Percentiles rank a stretch among this genome's conserved stretches.
These are phyloP conservation scores for Pangasius macronema DNA, from an alignment of 2,797 vertebrate genomes.

Conservation along the genomic window DNA sequence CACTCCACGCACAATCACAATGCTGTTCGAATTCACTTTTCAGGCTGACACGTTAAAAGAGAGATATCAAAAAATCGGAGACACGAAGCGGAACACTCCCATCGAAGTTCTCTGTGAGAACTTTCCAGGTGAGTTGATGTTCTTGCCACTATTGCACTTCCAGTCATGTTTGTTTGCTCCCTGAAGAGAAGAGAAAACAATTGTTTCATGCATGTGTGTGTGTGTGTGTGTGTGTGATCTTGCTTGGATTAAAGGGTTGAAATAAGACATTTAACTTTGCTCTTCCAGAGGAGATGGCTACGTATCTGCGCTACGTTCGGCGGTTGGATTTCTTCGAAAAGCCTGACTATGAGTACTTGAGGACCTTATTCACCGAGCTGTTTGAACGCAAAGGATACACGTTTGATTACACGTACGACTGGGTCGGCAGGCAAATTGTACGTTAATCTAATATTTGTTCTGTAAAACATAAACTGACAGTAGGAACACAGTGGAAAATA, in stretches of 20 bases:
- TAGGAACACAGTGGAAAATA: neutral
- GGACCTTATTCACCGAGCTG: slow-evolving; percentile 94
- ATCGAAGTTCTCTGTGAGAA: slow-evolving; percentile 98
- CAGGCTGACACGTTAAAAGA: slow-evolving; percentile 98
- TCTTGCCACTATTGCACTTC: neutral
- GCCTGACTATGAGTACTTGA: slow-evolving; percentile 95
- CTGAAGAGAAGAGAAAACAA: neutral
- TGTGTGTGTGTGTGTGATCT: neutral
- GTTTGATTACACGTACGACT: slow-evolving; percentile 97
- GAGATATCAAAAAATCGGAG: slow-evolving; percentile 98
- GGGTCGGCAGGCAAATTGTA: slow-evolving; percentile 97
- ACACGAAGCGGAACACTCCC: slow-evolving; percentile 97
- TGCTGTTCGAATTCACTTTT: slow-evolving; percentile 38
- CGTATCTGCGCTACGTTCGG: slow-evolving; percentile 94
- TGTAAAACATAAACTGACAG: neutral
- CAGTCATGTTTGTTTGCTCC: neutral
- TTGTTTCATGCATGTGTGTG: neutral
- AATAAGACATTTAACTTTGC: neutral
- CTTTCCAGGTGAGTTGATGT: slow-evolving; percentile 85
- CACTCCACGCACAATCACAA: neutral
- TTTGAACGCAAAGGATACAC: slow-evolving; percentile 97
- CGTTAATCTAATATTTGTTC: slow-evolving; percentile 67
- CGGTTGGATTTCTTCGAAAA: slow-evolving; percentile 98
- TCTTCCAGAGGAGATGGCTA: slow-evolving; percentile 95
- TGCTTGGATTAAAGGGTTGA: neutral